Evolutionary conservation across 2,797 vertebrate species (phyloP).

Genomic region (Myotis findleyi): DNA sequence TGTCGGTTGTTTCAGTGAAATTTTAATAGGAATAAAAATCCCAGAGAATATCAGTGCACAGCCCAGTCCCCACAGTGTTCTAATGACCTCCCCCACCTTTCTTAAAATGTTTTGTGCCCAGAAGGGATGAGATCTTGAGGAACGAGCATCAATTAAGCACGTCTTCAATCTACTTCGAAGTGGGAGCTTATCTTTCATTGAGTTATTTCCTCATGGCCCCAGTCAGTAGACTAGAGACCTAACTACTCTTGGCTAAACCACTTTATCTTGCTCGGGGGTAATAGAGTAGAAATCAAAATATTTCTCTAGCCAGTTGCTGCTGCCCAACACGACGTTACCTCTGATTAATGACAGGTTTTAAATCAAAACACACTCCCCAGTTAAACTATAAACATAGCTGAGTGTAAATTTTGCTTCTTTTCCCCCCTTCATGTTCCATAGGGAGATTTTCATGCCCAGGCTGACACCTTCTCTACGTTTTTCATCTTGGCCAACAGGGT

Average conservation of each 20-base stretch:
- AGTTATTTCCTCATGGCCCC: not conserved
- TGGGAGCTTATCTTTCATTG: not conserved
- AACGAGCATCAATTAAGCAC: not conserved
- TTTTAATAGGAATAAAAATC: not conserved
- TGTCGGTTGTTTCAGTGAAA: not conserved
- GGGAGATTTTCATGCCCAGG: not conserved
- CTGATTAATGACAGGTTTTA: slow-evolving; percentile 57
- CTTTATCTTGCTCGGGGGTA: slow-evolving; percentile 5
- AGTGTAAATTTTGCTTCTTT: slow-evolving; percentile 38
- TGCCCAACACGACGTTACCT: slow-evolving; percentile 4
- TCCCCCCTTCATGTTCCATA: not conserved
- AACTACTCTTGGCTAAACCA: not conserved
- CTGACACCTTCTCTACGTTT: not conserved
- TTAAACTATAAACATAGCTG: slow-evolving; percentile 39
- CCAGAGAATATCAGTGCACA: not conserved
- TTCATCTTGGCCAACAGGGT: slow-evolving; percentile 30
- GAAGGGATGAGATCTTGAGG: not conserved
- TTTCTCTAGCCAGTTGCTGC: slow-evolving; percentile 47
- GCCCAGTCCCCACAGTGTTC: not conserved
- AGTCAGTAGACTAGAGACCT: not conserved
- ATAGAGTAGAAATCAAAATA: slow-evolving; percentile 62
- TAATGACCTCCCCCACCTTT: not conserved
- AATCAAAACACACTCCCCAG: slow-evolving; percentile 50
- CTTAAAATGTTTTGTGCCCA: not conserved
- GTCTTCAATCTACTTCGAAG: not conserved